Evolutionary conservation across 2,888 invertebrate genomes (phyloP).

Genomic region (Cephus rjabovi): DNA sequence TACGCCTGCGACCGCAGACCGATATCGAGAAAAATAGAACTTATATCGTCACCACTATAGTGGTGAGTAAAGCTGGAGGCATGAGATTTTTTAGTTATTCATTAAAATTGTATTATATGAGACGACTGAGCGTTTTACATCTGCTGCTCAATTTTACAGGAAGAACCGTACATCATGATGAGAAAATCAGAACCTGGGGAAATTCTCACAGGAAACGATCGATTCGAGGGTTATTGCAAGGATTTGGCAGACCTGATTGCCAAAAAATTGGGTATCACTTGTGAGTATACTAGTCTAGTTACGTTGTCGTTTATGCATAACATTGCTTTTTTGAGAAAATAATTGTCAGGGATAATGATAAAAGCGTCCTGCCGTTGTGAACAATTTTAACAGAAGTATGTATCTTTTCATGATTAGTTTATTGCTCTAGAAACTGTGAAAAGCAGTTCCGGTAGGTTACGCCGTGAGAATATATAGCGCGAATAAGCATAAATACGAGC

Average conservation of each 20-base stretch:
- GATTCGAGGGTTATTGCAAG: constrained; percentile 91
- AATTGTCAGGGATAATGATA: not conserved
- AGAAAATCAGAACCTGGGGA: constrained; percentile 76
- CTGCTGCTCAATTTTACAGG: constrained; percentile 65
- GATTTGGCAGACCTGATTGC: constrained; percentile 88
- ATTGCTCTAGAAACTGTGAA: not conserved
- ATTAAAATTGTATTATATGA: not conserved
- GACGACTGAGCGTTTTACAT: not conserved
- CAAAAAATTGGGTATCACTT: constrained; percentile 84
- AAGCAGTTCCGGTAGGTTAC: not conserved
- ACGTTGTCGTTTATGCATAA: not conserved
- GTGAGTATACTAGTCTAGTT: constrained; percentile 70
- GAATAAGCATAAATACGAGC: not conserved
- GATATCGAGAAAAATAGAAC: constrained; percentile 86
- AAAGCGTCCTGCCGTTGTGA: not conserved
- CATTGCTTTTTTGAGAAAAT: not conserved
- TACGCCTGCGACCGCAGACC: constrained; percentile 76
- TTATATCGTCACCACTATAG: constrained; percentile 86
- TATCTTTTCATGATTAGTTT: not conserved
- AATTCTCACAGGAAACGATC: constrained; percentile 78
- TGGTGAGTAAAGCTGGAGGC: constrained; percentile 68
- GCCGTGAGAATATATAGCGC: not conserved
- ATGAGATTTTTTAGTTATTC: not conserved
- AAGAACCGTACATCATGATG: constrained; percentile 90
- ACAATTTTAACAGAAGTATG: not conserved